Conservation (phyloP, 2,797 vertebrate species). For the Acanthiza pusilla region DNA sequence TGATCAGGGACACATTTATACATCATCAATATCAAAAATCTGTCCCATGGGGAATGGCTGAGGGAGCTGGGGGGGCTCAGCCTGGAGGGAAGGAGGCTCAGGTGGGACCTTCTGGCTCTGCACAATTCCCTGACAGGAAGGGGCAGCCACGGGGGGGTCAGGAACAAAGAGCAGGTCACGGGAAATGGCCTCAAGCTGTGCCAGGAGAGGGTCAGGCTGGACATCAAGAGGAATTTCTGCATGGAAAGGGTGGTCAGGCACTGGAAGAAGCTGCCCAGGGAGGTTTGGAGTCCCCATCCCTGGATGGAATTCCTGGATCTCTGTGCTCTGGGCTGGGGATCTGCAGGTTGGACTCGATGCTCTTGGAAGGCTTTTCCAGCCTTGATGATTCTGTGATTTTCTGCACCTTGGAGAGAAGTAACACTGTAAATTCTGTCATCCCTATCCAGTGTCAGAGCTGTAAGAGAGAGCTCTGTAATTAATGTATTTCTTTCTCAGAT, state of each 20-base stretch:
- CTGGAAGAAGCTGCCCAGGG: neutral
- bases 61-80: neutral
- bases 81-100: neutral
- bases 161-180: neutral
- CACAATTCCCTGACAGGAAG: neutral
- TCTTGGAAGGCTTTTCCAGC: neutral
- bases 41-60: neutral
- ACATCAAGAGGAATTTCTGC: neutral
- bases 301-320: neutral
- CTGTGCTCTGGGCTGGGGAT: neutral
- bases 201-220: rapidly evolving
- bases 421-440: neutral
- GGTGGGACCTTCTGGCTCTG: neutral
- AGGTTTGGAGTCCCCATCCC: neutral
- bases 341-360: neutral
- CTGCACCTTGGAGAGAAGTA: neutral
- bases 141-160: rapidly evolving
- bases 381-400: neutral
- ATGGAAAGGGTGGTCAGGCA: rapidly evolving
- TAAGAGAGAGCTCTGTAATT: neutral
- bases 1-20: neutral
- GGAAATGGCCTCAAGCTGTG: rapidly evolving
- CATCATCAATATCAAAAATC: neutral
- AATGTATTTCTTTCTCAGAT: neutral
- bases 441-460: neutral